Base-by-base conservation (phyloP, 2,113 vertebrate genomes). In the Mus pahari region DNA sequence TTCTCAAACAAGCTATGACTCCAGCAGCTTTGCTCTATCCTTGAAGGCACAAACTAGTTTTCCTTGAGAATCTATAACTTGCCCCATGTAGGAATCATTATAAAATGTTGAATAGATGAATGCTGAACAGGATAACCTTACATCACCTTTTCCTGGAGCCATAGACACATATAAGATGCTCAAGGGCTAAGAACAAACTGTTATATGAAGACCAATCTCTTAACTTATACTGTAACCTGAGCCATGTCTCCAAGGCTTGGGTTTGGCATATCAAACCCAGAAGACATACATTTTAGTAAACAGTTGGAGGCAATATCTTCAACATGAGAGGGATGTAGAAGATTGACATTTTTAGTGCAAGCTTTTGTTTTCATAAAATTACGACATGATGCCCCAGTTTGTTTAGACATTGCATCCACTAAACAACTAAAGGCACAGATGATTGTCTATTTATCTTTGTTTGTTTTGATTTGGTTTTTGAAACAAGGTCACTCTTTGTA, bases 301-400 rank as follows among this genome's bases (percentile, higher is more conserved):
- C n/a, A 58, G 4, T 84, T 91, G 42, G 33, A 88, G 33, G 75
- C 5, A 88, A 83, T 39, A 1, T 94, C 62, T 92, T 87, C 17
- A 79, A 64, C 0, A 70, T 53, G 24, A 74, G 19, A 82, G n/a
- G 39, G 86, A 87, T 53, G 17, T 3, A 74, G 73, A 87, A 74
- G 55, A 94, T 28, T 48, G 91, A 94, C 68, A 39, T 2, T 96
- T 96, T 89, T 91, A 93, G 90, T 71, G 50, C 1, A 71, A 71
- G 42, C 2, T 87, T 87, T 90, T 26, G 39, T 7, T 94, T 94
- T 36, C 42, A 91, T 95, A 93, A 92, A 90, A 96, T 92, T 90
- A 75, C n/a, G 84, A 95, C 83, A 93, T 79, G 58, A 84, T 45
- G 91, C 53, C 70, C 50, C 19, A 71, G 31, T 89, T 84, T 92